Evolutionary conservation across 1,140 invertebrate species (phyloP).

Genomic region (Homalodisca vitripennis): DNA sequence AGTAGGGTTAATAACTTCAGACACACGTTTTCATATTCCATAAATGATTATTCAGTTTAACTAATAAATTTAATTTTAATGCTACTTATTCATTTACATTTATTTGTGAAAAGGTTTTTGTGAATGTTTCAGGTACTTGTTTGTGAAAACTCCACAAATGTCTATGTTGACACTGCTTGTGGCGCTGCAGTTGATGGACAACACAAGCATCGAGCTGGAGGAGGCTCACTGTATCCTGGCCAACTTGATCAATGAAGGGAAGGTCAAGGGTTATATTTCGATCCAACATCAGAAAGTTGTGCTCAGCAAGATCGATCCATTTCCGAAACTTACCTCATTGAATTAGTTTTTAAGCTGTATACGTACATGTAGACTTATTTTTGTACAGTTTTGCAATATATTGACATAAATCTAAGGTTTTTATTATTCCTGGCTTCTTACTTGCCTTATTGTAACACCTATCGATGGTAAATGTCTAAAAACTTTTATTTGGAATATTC

Average conservation of each 20-base stretch:
- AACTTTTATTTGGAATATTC: too few relatives aligned
- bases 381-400: too few relatives aligned
- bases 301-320: conserved; percentile 95
- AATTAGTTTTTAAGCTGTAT: too few relatives aligned
- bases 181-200: conserved; percentile 76
- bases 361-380: too few relatives aligned
- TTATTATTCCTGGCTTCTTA: too few relatives aligned
- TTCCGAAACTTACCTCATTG: conserved; percentile 70
- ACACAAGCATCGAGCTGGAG: conserved; percentile 86
- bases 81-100: neutral
- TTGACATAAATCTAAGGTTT: too few relatives aligned
- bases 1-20: neutral
- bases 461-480: too few relatives aligned
- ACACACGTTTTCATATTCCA: neutral
- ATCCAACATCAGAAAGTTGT: conserved; percentile 96
- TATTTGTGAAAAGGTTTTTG: neutral
- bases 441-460: too few relatives aligned
- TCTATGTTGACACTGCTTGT: conserved; percentile 79
- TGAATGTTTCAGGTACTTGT: conserved; percentile 60
- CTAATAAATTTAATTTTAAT: neutral
- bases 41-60: neutral
- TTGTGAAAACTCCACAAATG: conserved; percentile 85
- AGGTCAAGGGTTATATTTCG: conserved; percentile 96
- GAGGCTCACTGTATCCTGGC: conserved; percentile 96
- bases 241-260: conserved; percentile 93